Evolutionary conservation across 2,113 vertebrate genomes (phyloP), one percentile per base, ranked within the genome.

Genomic region (Leucoraja erinaceus): DNA sequence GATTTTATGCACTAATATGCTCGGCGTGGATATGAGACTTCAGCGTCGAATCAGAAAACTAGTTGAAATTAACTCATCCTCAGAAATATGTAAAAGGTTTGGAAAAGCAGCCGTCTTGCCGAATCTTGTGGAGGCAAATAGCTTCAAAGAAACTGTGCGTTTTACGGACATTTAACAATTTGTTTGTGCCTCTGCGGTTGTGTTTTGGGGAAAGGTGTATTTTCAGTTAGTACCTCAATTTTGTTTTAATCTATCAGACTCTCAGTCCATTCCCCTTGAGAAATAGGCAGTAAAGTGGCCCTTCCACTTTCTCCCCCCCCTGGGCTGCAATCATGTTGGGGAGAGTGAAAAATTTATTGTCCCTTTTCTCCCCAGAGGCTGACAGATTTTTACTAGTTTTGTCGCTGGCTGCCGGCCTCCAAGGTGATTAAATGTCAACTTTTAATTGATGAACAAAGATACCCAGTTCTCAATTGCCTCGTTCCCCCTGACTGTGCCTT

Each of bases 361-460:
- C 83, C 83, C 83, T 63, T 88, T 88, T 88, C 0, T n/a, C 61
- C n/a, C 59, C 83, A 88, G n/a, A 1, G 83, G 83, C 83, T 88
- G n/a, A 63, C 83, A 63, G 83, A 88, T 88, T 63, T 47, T 88
- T 63, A 88, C 83, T 88, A n/a, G 83, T 88, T 88, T 88, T 88
- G 83, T 88, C 20, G 31, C 83, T 88, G 83, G 83, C 83, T 88
- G 83, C 83, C 16, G 83, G 83, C 59, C 59, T 88, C 28, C 5
- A 61, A 63, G 59, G 83, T 63, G 83, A 88, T 88, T 88, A 88
- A 88, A 88, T 88, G 83, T 66, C 83, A 88, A 63, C 59, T 63
- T 61, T 61, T 88, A 88, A 88, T 88, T 88, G 83, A 88, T 88
- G 83, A 88, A 88, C 83, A 88, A 88, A 88, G 83, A 88, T n/a